Percentiles rank a stretch among this genome's conserved stretches.
phyloP scores from a whole-genome alignment of 2,113 vertebrate genomes.

The Rattus norvegicus region DNA sequence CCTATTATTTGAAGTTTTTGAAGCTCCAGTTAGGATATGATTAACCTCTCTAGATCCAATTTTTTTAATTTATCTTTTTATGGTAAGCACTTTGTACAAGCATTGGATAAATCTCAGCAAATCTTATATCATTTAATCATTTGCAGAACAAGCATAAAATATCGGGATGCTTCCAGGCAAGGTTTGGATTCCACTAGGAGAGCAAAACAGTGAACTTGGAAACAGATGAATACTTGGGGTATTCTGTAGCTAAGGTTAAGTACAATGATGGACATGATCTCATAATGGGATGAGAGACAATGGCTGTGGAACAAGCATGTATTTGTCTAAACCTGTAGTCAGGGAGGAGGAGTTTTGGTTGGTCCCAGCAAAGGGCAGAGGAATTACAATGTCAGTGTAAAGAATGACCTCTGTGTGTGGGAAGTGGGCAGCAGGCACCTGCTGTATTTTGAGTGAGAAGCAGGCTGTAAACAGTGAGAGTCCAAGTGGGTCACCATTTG shows the following conservation, averaged over 20 bases:
- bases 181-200: background rate
- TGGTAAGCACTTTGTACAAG: background rate
- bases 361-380: background rate
- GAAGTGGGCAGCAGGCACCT: background rate
- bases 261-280: background rate
- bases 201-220: background rate
- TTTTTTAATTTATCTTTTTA: background rate
- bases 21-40: background rate
- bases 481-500: background rate
- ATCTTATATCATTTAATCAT: background rate
- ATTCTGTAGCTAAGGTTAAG: slow-evolving; percentile 12
- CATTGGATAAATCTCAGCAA: background rate
- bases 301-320: background rate
- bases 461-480: background rate
- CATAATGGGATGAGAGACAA: background rate
- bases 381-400: background rate
- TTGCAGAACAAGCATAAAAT: background rate
- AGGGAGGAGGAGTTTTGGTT: background rate
- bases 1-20: background rate
- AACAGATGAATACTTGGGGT: background rate
- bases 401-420: background rate
- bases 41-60: background rate
- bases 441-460: background rate
- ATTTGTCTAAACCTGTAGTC: background rate
- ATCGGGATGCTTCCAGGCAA: background rate